Conservation (phyloP, 2,888 invertebrate genomes). For the Macroteleia sp. region DNA sequence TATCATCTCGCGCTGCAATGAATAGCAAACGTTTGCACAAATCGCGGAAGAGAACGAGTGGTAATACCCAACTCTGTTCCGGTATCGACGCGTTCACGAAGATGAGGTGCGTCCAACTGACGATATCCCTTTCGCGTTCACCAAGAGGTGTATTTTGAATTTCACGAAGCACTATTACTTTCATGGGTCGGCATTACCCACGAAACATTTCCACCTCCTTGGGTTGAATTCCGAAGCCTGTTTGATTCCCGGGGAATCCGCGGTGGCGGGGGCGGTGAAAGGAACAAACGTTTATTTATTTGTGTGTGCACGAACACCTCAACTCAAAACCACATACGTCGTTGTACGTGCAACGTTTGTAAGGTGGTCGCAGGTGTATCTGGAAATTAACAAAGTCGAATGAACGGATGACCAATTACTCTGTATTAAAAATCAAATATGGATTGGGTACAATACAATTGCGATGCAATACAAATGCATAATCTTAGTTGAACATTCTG, state of each 20-base stretch:
- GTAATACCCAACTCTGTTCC: conserved; percentile 3
- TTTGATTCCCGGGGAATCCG: conserved; percentile 47
- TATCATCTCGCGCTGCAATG: conserved; percentile 1
- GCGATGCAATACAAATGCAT: no score
- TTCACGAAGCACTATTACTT: conserved; percentile 79
- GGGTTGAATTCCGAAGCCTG: conserved; percentile 52
- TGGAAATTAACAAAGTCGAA: no score
- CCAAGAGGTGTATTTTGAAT: conserved; percentile 48
- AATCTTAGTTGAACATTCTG: no score
- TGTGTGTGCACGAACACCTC: conserved; percentile 26
- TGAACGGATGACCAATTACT: no score
- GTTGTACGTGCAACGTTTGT: no score
- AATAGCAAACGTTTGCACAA: conserved; percentile 5
- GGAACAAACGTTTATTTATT: conserved; percentile 77
- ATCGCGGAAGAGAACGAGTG: conserved; percentile 1
- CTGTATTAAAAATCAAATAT: no score
- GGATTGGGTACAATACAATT: no score
- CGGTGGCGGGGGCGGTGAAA: conserved; percentile 75
- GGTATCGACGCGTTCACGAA: conserved; percentile 45
- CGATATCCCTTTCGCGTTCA: conserved; percentile 62
- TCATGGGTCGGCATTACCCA: conserved; percentile 76
- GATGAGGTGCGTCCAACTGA: conserved; percentile 38
- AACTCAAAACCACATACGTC: no score
- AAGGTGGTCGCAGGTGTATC: no score
- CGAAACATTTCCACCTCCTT: conserved; percentile 68